phyloP scores from a whole-genome alignment of 2,888 invertebrate species.

The Cephus pygmeus region DNA sequence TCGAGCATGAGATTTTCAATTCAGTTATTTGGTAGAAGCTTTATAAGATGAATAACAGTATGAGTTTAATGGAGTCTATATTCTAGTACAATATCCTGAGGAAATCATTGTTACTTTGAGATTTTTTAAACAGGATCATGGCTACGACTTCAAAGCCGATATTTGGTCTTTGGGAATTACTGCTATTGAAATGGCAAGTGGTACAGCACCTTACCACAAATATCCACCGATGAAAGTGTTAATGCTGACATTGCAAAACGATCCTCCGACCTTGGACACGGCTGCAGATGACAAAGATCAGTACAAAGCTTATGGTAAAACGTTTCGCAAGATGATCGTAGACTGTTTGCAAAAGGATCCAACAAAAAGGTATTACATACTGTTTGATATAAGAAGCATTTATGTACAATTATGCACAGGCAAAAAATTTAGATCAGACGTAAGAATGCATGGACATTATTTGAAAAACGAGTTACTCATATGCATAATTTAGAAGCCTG shows the following conservation, averaged over 20 bases:
- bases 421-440: too few species aligned
- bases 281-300: constrained; percentile 97
- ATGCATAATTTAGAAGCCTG: background rate
- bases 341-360: constrained; percentile 98
- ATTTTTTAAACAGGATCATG: constrained; percentile 78
- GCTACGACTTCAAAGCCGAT: constrained; percentile 98
- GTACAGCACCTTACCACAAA: constrained; percentile 98
- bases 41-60: background rate
- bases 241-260: constrained; percentile 98
- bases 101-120: background rate
- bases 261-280: constrained; percentile 96
- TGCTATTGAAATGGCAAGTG: constrained; percentile 98
- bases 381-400: background rate
- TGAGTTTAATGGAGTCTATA: background rate
- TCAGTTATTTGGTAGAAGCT: background rate
- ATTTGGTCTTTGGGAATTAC: constrained; percentile 96
- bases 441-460: background rate
- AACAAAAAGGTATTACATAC: constrained; percentile 74
- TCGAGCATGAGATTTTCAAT: background rate
- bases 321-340: constrained; percentile 95
- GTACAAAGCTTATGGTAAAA: constrained; percentile 97
- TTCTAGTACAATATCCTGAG: background rate
- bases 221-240: constrained; percentile 99
- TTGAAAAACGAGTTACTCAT: background rate
- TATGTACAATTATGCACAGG: background rate